Evolutionary conservation across 2,113 vertebrate species (phyloP), one percentile per base, ranked within the genome.

Genomic region (Passer montanus): DNA sequence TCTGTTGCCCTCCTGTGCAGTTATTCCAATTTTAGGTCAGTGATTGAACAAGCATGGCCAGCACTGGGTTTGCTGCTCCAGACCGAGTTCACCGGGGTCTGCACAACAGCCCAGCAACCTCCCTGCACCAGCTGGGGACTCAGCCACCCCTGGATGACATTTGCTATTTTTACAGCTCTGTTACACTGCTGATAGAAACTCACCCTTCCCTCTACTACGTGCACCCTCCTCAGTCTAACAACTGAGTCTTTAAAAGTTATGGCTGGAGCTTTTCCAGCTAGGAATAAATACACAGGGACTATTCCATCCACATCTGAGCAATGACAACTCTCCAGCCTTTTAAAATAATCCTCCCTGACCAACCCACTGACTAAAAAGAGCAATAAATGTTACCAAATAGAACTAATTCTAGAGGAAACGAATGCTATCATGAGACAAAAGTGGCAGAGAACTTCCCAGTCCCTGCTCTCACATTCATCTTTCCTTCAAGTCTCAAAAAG

Each of bases 51-150:
- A 39, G 58, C 52, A 10, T 0, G 41, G 82, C 62, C 87, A 95
- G 90, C 62, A 7, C 15, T 49, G 73, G 70, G 23, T 30, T 77
- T 10, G 0, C 44, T 47, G 49, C 2, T 87, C 66, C 84, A 41
- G 44, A 82, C 2, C 0, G 23, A 79, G 62, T 1, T 91, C 52
- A 14, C n/a, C 0, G 9, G 0, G 0, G 20, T 43, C 47, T 55
- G 22, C 24, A 30, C 23, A 10, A 15, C 0, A 8, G 37, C 14
- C 39, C 68, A 31, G 55, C 12, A 30, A 33, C 73, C 55, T 77
- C 47, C 30, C 30, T 9, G 30, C 49, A 22, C 3, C 84, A 68
- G 47, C 70, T 60, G 49, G 21, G 76, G 49, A 24, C 30, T 53
- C 78, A 66, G 79, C 41, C 66, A 33, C 7, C n/a, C 21, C 72